phyloP scores from a whole-genome alignment of 2,113 vertebrate genomes.

The Sphaerodactylus townsendi region DNA sequence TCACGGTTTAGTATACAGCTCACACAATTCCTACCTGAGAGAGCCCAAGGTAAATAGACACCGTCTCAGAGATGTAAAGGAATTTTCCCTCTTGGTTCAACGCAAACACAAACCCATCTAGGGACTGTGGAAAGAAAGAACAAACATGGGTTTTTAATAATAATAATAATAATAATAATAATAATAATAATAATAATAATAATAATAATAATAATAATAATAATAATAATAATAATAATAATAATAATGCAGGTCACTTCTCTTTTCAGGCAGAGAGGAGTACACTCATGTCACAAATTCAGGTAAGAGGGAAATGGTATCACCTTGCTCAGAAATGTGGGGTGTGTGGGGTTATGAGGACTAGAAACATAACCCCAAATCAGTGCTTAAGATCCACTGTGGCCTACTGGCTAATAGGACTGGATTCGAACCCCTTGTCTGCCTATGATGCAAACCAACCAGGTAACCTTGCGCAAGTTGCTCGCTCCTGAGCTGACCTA shows the following conservation, averaged over 20 bases:
- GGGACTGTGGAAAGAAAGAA: slow-evolving; percentile 76
- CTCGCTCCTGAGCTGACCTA: too few relatives aligned
- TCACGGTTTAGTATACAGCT: slow-evolving; percentile 15
- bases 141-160: slow-evolving; percentile 6
- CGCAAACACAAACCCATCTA: slow-evolving; percentile 92
- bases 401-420: too few relatives aligned
- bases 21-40: slow-evolving; percentile 82
- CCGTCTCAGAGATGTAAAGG: slow-evolving; percentile 93
- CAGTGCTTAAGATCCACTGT: background rate
- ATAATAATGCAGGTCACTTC: background rate
- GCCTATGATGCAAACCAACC: too few relatives aligned
- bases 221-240: too few relatives aligned
- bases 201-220: too few relatives aligned
- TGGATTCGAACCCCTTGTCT: too few relatives aligned
- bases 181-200: too few relatives aligned
- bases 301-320: too few relatives aligned
- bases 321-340: background rate
- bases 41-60: slow-evolving; percentile 92
- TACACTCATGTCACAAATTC: too few relatives aligned
- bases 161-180: too few relatives aligned
- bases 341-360: too few relatives aligned
- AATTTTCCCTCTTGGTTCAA: slow-evolving; percentile 90
- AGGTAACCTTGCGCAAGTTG: too few relatives aligned
- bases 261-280: background rate
- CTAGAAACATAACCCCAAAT: background rate